Evolutionary conservation across 92 coral and sea anemone species (phyloP), one percentile per base, ranked within the genome.

Genomic region (Porites rus): DNA sequence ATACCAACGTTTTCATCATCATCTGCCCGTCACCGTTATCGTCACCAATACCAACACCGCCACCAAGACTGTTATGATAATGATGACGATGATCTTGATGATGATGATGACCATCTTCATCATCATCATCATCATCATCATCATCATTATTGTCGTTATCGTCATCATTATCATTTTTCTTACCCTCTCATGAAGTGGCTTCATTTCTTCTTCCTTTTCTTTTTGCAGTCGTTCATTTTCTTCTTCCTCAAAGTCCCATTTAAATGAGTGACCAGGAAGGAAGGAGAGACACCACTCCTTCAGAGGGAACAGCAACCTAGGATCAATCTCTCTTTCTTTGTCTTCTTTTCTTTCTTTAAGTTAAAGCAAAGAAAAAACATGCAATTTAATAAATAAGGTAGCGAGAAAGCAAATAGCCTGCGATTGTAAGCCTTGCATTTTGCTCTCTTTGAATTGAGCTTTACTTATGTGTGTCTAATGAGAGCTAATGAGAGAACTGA

Each of bases 211-310:
- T 14, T 54, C 77, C n/a, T 28, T 71, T 4, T 51, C 76, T 69
- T 69, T 72, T 31, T 60, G 69, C 20, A 74, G 1, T 10, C 38
- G 78, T 25, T 11, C 21, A 53, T 83, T 78, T 51, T 92, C 93
- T 51, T 84, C 95, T 22, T 90, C 92, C 20, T 56, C 94, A 75
- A 92, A 82, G 83, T 93, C 92, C 96, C 94, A 93, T 28, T 85
- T 74, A 84, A 92, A 92, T 13, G 79, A 38, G 69, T 91, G 95
- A 50, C 97, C 95, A 18, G 97, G 97, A 51, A 91, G 75, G 18
- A 71, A 91, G 19, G 91, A 83, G 68, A 83, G 72, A 21, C 89
- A 62, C 93, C 95, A 94, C 21, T 86, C 93, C 85, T 88, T 93
- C 56, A 81, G 65, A 22, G 94, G 94, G 56, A 93, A 93, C 86